These are phyloP conservation scores for Steromphala cineraria DNA, from an alignment of 2,888 invertebrate genomes.

Conservation along the genomic window DNA sequence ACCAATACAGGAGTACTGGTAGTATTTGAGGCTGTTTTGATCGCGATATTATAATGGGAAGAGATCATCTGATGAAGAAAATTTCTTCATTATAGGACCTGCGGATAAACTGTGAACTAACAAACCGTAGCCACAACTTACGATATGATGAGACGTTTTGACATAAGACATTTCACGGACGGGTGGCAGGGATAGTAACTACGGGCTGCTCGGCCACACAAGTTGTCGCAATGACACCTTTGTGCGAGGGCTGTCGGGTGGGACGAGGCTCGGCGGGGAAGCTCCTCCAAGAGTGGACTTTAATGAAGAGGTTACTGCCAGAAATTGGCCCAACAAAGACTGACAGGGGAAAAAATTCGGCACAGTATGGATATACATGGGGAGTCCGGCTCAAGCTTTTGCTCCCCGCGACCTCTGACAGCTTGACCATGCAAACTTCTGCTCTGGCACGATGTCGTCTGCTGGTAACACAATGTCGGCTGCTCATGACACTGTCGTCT, in stretches of 20 bases:
- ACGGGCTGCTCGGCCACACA: conserved; percentile 18
- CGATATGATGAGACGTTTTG: conserved; percentile 18
- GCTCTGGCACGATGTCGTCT: conserved; percentile 12
- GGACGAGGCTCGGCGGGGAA: conserved; percentile 1
- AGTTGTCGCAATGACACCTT: conserved; percentile 19
- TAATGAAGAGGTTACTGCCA: conserved; percentile 20
- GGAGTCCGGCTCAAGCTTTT: background rate
- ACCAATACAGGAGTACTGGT: background rate
- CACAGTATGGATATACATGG: conserved; percentile 4
- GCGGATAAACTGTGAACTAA: background rate
- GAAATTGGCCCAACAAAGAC: conserved; percentile 8
- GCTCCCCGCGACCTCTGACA: conserved; percentile 10
- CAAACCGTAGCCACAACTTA: background rate
- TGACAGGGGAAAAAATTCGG: conserved; percentile 6
- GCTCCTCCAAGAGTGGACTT: conserved; percentile 5
- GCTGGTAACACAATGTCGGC: conserved; percentile 8
- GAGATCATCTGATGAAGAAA: background rate
- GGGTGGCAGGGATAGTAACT: background rate
- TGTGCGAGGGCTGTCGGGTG: conserved; percentile 17
- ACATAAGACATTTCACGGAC: conserved; percentile 19
- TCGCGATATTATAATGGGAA: background rate
- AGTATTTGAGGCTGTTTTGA: background rate
- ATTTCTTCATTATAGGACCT: background rate
- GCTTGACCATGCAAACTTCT: background rate
- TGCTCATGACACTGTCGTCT: conserved; percentile 15